A percentile compares a stretch with the other conserved stretches of the same genome.
Evolutionary conservation across 1,140 invertebrate species (phyloP).

Genomic region (Scaptomyza pallida): DNA sequence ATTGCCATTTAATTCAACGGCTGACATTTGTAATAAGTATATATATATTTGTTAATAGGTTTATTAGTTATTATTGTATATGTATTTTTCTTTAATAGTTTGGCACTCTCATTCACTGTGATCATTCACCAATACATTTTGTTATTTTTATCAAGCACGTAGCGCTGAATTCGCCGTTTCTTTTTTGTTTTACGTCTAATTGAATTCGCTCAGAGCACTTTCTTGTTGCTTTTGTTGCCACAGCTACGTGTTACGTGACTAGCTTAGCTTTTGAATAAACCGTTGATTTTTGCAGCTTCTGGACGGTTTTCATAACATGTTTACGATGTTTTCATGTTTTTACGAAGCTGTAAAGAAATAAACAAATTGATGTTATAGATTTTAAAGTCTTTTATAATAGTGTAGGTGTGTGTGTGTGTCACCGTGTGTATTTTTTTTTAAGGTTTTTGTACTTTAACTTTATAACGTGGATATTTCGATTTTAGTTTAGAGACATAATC

Average conservation of each 20-base stretch:
- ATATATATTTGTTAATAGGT: not conserved
- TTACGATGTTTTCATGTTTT: slow-evolving; percentile 20
- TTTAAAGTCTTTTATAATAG: not conserved
- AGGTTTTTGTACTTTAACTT: too few species aligned
- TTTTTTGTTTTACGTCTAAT: slow-evolving; percentile 40
- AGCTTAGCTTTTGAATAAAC: slow-evolving; percentile 8
- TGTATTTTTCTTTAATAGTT: slow-evolving; percentile 17
- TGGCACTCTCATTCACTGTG: slow-evolving; percentile 24
- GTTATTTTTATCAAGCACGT: slow-evolving; percentile 27
- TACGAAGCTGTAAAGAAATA: slow-evolving; percentile 42
- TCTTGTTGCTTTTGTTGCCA: slow-evolving; percentile 36
- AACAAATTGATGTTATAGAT: not conserved
- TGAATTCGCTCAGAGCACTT: slow-evolving; percentile 44
- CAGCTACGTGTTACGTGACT: slow-evolving; percentile 42
- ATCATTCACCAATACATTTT: slow-evolving; percentile 21
- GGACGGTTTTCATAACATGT: slow-evolving; percentile 43
- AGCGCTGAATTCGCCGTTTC: slow-evolving; percentile 27
- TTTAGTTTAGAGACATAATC: not conserved
- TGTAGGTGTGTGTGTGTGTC: too few species aligned
- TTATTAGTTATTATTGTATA: slow-evolving; percentile 16
- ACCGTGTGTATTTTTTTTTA: too few species aligned
- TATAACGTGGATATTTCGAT: too few species aligned
- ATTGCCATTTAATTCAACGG: slow-evolving; percentile 68
- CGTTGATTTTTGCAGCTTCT: slow-evolving; percentile 57
- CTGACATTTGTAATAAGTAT: slow-evolving; percentile 50